These are phyloP conservation scores for Aphaenogaster floridana DNA, from an alignment of 1,140 invertebrate genomes.

Conservation along the genomic window DNA sequence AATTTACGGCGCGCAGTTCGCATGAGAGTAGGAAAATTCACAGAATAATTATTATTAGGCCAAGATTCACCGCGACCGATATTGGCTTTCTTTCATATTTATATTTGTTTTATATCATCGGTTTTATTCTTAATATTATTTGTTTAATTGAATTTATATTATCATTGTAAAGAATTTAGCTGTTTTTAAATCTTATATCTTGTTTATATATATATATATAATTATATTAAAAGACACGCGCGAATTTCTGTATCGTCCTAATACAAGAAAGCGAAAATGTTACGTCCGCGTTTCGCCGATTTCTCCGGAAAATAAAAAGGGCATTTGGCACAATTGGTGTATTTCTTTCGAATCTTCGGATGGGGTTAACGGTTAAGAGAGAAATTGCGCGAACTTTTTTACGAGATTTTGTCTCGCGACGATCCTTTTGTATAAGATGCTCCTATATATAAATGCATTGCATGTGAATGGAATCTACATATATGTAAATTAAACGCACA, in stretches of 20 bases:
- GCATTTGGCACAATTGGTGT: not conserved
- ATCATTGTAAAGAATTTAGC: not conserved
- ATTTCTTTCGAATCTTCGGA: not conserved
- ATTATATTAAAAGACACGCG: not conserved
- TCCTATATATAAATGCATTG: slow-evolving; percentile 44
- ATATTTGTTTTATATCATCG: too few relatives aligned
- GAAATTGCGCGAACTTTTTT: slow-evolving; percentile 51
- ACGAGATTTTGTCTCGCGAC: not conserved
- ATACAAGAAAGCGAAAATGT: not conserved
- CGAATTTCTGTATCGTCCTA: not conserved
- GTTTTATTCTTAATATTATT: too few relatives aligned
- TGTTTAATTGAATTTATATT: too few relatives aligned
- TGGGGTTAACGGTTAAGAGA: slow-evolving; percentile 48
- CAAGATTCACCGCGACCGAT: too few relatives aligned
- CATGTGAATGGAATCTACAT: slow-evolving; percentile 51
- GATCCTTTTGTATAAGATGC: not conserved
- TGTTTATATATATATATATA: too few relatives aligned
- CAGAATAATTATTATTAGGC: too few relatives aligned
- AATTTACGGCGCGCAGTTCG: too few relatives aligned
- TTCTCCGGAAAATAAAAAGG: slow-evolving; percentile 6
- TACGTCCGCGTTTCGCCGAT: not conserved
- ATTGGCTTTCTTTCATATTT: too few relatives aligned
- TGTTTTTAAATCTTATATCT: not conserved
- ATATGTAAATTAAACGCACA: slow-evolving; percentile 65
- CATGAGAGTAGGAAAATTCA: too few relatives aligned